Conservation (phyloP, 2,113 vertebrate genomes). For the Lynx canadensis region DNA sequence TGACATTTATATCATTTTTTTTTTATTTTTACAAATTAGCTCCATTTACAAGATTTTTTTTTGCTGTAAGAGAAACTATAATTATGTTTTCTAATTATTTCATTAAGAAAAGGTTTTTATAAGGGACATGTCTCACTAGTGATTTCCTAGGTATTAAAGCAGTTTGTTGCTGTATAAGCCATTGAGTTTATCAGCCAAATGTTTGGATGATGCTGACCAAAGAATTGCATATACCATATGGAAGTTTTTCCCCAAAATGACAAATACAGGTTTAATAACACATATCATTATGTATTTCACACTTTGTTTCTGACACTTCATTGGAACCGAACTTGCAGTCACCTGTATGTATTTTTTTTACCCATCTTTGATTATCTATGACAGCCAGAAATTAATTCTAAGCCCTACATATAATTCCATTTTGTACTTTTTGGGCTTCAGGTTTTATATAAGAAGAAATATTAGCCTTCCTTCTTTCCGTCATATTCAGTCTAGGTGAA, state of each 20-base stretch:
- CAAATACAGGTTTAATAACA: neutral
- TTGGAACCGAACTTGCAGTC: neutral
- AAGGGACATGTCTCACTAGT: neutral
- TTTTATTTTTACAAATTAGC: constrained; percentile 57
- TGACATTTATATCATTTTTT: constrained; percentile 51
- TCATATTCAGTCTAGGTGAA: neutral
- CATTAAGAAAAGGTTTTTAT: neutral
- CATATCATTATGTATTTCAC: constrained; percentile 12
- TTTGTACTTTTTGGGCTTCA: constrained; percentile 25
- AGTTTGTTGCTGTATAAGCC: constrained; percentile 15
- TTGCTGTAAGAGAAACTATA: constrained; percentile 38
- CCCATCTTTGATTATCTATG: neutral
- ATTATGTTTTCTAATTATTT: constrained; percentile 23
- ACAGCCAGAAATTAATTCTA: constrained; percentile 39
- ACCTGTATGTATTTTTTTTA: neutral
- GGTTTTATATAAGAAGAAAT: constrained; percentile 47
- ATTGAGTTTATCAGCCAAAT: constrained; percentile 25
- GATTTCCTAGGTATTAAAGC: neutral
- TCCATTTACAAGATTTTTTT: neutral
- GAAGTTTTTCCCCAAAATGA: constrained; percentile 18
- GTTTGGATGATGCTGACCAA: neutral
- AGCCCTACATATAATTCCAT: neutral
- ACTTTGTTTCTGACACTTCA: constrained; percentile 43
- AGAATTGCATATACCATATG: neutral
- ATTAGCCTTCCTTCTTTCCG: neutral